These are phyloP conservation scores for Tenualosa thibaudeaui DNA, from an alignment of 2,797 vertebrate species.

Conservation along the genomic window DNA sequence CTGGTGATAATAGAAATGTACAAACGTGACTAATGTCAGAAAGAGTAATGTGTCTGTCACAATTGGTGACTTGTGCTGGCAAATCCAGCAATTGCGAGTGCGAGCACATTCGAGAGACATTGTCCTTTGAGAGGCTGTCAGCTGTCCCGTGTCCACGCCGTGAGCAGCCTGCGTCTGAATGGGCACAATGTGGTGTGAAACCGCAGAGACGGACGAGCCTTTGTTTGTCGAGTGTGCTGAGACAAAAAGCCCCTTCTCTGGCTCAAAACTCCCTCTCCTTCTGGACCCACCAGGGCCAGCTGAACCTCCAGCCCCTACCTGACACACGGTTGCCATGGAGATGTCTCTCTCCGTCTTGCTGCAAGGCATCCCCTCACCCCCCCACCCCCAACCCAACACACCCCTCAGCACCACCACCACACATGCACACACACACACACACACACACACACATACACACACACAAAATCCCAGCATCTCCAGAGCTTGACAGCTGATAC, in stretches of 20 bases:
- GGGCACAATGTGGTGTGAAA: conserved; percentile 77
- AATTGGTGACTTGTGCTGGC: conserved; percentile 25
- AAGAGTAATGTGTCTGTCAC: conserved; percentile 24
- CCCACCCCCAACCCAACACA: background rate
- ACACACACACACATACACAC: background rate
- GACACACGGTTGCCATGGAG: conserved; percentile 73
- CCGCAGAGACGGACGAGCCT: conserved; percentile 77
- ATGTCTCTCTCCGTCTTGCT: conserved; percentile 53
- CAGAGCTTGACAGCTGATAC: background rate
- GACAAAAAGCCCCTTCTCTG: conserved; percentile 70
- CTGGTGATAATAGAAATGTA: conserved; percentile 12
- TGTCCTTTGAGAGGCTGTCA: conserved; percentile 64
- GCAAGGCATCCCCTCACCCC: background rate
- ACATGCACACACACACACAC: background rate
- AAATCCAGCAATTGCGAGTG: conserved; percentile 24
- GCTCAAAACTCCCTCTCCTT: conserved; percentile 57
- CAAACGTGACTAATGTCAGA: conserved; percentile 19
- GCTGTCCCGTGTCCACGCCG: conserved; percentile 79
- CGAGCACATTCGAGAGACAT: conserved; percentile 8
- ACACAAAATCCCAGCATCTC: background rate
- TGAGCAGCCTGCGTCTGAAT: conserved; percentile 81
- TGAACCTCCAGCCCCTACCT: conserved; percentile 70
- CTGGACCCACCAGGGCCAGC: conserved; percentile 67
- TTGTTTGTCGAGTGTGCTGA: conserved; percentile 75
- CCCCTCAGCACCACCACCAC: background rate